Percentiles rank a stretch among this genome's conserved stretches.
phyloP scores from a whole-genome alignment of 2,797 vertebrate genomes.

The Ambastaia sidthimunki region DNA sequence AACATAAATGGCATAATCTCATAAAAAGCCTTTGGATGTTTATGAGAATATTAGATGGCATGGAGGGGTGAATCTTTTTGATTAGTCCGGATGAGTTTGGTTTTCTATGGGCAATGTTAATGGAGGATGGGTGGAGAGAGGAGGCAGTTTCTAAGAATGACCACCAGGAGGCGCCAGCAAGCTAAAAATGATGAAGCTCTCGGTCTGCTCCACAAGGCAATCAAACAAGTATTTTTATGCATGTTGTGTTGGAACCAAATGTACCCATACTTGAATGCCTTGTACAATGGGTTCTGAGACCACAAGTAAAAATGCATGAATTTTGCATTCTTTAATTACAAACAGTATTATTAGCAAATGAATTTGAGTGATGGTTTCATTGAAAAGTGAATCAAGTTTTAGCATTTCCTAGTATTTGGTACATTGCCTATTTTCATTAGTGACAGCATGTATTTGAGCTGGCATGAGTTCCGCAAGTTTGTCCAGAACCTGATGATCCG shows the following conservation, averaged over 20 bases:
- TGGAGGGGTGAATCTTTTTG: not conserved
- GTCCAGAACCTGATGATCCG: too few relatives aligned
- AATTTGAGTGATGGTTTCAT: not conserved
- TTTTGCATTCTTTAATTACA: not conserved
- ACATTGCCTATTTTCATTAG: too few relatives aligned
- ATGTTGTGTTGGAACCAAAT: slow-evolving; percentile 22
- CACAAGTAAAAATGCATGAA: not conserved
- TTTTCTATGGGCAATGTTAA: not conserved
- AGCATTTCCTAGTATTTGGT: too few relatives aligned
- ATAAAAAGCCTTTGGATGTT: not conserved
- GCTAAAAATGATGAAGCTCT: not conserved
- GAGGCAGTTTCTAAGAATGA: not conserved
- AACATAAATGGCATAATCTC: not conserved
- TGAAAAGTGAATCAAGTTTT: too few relatives aligned
- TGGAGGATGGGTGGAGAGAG: slow-evolving; percentile 32
- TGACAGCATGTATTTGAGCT: too few relatives aligned
- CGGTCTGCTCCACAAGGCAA: slow-evolving; percentile 12
- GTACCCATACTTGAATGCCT: not conserved
- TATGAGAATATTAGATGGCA: slow-evolving; percentile 18
- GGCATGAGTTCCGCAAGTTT: too few relatives aligned
- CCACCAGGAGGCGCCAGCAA: slow-evolving; percentile 35
- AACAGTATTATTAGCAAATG: not conserved
- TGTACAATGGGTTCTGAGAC: not conserved
- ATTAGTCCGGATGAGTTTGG: slow-evolving; percentile 15
- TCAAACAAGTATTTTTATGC: slow-evolving; percentile 7